These are phyloP conservation scores for Brachionus koreanus DNA, from an alignment of 1,140 invertebrate genomes.

Conservation along the genomic window DNA sequence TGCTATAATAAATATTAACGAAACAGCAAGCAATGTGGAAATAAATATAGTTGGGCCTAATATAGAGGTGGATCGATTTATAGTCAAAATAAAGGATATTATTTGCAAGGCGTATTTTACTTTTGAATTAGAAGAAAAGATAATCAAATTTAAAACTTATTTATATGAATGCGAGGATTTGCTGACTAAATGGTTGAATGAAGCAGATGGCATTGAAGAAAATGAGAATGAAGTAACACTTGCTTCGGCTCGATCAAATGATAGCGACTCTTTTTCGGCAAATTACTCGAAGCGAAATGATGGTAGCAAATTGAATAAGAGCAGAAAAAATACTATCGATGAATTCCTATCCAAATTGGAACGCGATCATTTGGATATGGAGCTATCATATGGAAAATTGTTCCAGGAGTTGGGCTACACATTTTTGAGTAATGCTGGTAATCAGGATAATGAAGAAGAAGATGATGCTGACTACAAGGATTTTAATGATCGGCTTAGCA, in stretches of 20 bases:
- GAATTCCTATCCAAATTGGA: conserved; percentile 42
- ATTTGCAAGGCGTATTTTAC: conserved; percentile 44
- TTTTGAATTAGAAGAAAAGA: conserved; percentile 37
- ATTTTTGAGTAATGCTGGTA: neutral
- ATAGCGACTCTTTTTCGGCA: conserved; percentile 1
- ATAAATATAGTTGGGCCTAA: conserved; percentile 26
- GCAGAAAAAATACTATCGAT: conserved; percentile 25
- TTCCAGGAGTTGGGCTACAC: conserved; percentile 44
- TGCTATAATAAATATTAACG: conserved; percentile 37
- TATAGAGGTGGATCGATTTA: conserved; percentile 22
- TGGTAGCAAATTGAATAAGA: conserved; percentile 13
- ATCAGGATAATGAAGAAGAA: neutral
- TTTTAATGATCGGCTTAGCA: conserved; percentile 18
- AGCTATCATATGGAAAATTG: conserved; percentile 37
- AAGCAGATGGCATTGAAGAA: neutral
- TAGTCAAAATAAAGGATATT: conserved; percentile 36
- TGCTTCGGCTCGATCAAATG: neutral
- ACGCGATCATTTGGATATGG: conserved; percentile 42
- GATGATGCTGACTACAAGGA: conserved; percentile 40
- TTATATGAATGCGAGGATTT: conserved; percentile 38
- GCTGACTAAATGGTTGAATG: conserved; percentile 11
- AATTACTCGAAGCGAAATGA: neutral
- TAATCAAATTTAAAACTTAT: conserved; percentile 43
- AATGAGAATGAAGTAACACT: conserved; percentile 18
- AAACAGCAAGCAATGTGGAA: conserved; percentile 32